Evolutionary conservation across 2,113 vertebrate genomes (phyloP).

Genomic region (Petromus typicus): DNA sequence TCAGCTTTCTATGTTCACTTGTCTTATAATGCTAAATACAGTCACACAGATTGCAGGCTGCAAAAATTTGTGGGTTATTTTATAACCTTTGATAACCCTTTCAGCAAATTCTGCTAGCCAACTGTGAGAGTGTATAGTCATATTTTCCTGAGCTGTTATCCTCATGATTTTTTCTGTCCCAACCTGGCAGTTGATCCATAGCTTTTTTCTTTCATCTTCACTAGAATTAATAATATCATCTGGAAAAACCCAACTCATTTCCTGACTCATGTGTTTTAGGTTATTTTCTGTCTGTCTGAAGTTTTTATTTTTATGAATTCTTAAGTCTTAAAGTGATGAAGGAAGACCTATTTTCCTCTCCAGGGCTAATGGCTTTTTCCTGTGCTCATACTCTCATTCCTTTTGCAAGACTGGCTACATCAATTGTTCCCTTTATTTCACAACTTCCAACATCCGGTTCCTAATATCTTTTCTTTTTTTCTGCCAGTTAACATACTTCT

Average conservation of each 20-base stretch:
- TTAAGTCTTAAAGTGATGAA: not conserved
- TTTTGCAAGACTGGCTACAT: not conserved
- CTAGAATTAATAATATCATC: not conserved
- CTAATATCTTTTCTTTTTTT: not conserved
- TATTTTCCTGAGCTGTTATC: not conserved
- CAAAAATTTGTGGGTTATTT: not conserved
- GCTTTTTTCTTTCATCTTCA: not conserved
- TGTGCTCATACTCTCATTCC: not conserved
- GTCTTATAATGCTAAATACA: not conserved
- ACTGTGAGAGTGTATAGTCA: not conserved
- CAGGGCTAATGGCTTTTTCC: not conserved
- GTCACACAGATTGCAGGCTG: not conserved
- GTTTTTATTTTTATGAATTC: not conserved
- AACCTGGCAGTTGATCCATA: not conserved
- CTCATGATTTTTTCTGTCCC: not conserved
- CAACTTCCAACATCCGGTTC: not conserved
- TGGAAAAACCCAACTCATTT: not conserved
- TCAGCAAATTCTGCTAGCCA: not conserved
- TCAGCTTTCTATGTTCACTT: not conserved
- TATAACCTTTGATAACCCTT: not conserved
- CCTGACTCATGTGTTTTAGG: not conserved
- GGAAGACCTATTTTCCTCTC: not conserved
- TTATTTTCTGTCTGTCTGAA: not conserved
- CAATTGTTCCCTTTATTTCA: slow-evolving; percentile 13
- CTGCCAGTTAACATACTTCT: not conserved